Evolutionary conservation across 2,113 vertebrate genomes (phyloP).

Genomic region (Butorides virescens): DNA sequence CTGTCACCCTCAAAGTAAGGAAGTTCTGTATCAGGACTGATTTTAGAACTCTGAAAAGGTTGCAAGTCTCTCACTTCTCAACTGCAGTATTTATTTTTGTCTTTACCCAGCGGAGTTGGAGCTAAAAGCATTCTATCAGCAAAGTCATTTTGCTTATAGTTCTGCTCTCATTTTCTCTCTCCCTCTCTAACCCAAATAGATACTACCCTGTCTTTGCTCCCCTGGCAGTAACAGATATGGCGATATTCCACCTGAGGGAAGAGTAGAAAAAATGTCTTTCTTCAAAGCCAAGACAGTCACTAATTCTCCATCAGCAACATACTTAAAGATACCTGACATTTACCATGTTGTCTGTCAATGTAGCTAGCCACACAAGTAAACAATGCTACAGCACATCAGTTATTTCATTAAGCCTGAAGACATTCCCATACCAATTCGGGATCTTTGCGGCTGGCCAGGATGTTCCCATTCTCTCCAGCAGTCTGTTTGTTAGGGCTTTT

Average conservation of each 20-base stretch:
- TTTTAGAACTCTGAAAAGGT: not conserved
- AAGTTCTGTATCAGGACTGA: not conserved
- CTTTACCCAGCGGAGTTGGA: not conserved
- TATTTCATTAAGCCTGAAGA: not conserved
- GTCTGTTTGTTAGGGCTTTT: slow-evolving; percentile 95
- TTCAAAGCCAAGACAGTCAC: not conserved
- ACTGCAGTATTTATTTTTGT: not conserved
- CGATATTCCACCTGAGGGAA: not conserved
- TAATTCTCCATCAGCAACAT: not conserved
- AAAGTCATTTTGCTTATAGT: not conserved
- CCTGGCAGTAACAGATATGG: not conserved
- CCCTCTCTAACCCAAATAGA: not conserved
- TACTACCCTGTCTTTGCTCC: not conserved
- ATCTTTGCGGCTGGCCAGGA: slow-evolving; percentile 96
- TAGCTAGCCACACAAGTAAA: not conserved
- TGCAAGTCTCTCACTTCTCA: not conserved
- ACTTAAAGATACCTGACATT: not conserved
- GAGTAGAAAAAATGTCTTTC: not conserved
- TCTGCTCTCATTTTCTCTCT: not conserved
- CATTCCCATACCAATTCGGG: slow-evolving; percentile 87
- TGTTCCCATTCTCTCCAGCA: slow-evolving; percentile 92
- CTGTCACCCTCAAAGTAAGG: too few relatives aligned
- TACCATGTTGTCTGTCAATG: not conserved
- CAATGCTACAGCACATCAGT: not conserved
- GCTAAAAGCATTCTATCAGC: not conserved